These are phyloP conservation scores for Paelopatides confundens DNA, from an alignment of 53 echinoderm and acorn worm genomes.

Conservation along the genomic window DNA sequence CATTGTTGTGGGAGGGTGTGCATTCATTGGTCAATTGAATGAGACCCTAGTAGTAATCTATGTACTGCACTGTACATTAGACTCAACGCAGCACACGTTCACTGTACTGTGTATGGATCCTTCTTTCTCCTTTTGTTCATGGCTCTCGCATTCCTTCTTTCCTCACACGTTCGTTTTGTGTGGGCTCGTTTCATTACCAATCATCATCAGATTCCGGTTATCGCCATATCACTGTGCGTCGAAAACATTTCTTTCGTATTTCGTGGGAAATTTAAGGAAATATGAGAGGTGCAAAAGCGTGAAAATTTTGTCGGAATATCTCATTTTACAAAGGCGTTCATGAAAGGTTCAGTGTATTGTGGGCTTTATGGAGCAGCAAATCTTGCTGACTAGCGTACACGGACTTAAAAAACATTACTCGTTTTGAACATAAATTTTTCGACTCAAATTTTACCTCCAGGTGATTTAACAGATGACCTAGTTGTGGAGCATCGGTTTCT, in stretches of 20 bases:
- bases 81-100: conserved; percentile 47
- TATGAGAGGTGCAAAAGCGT: conserved; percentile 63
- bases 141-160: conserved; percentile 51
- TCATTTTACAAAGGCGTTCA: conserved; percentile 37
- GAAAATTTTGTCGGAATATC: conserved; percentile 67
- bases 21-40: conserved; percentile 5
- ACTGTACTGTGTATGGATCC: conserved; percentile 28
- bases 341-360: conserved; percentile 42
- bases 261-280: conserved; percentile 66
- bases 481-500: conserved; percentile 74
- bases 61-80: conserved; percentile 30
- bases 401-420: conserved; percentile 40
- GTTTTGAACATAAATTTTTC: conserved; percentile 31
- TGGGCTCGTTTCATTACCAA: conserved; percentile 97
- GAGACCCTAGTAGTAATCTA: conserved; percentile 8
- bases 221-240: conserved; percentile 83
- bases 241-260: conserved; percentile 70
- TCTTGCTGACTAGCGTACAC: conserved; percentile 26
- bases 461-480: conserved; percentile 99
- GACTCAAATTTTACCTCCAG: conserved; percentile 60
- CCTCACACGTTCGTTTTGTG: conserved; percentile 73
- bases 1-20: conserved; percentile 48
- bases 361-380: conserved; percentile 47
- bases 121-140: conserved; percentile 51
- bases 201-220: conserved; percentile 94